Evolutionary conservation across 2,797 vertebrate genomes (phyloP), one percentile per base, ranked within the genome.

Genomic region (Sebastes hopkinsi): DNA sequence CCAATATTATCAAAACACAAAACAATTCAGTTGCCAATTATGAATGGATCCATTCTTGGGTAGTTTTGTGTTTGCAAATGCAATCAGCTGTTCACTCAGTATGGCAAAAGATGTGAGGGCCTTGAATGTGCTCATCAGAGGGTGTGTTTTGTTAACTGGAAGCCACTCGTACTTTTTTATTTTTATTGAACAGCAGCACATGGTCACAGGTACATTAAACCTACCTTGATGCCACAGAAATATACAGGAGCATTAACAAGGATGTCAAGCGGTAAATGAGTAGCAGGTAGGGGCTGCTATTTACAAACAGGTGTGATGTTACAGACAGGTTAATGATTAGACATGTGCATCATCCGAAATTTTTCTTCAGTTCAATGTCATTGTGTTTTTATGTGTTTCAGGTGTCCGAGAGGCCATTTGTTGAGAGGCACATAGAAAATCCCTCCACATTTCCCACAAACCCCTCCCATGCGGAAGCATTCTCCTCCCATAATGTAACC

Each of bases 391-490:
- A 1, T 86, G 3, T 80, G 27, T 75, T 77, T 67, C 65, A 95
- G 94, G 64, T 83, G 13, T 60, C 73, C 55, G 52, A 54, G 71
- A 83, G 79, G 58, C 81, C 91, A 0, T 83, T 88, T 73, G 91
- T 91, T n/a, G 89, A 89, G 56, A 89, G 81, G 72, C 89, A 92
- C 61, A 23, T 38, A 59, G 78, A 89, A 66, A 66, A 78, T 70
- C 67, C 16, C 12, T 55, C 80, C 4, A 46, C 3, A 6, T 54
- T 76, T 1, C 25, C 67, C 16, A 12, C 22, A 32, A 36, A 25
- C 27, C 20, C 54, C 10, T 59, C 50, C 25, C 25, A 34, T 1
- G 36, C 4, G 1, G 71, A 80, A 30, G 16, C n/a, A 9, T 11
- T 54, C 4, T 52, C 36, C 23, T 38, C 1, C 56, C 5, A 55